These are phyloP conservation scores for Microcebus murinus DNA, from an alignment of 2,113 vertebrate species.

Conservation along the genomic window DNA sequence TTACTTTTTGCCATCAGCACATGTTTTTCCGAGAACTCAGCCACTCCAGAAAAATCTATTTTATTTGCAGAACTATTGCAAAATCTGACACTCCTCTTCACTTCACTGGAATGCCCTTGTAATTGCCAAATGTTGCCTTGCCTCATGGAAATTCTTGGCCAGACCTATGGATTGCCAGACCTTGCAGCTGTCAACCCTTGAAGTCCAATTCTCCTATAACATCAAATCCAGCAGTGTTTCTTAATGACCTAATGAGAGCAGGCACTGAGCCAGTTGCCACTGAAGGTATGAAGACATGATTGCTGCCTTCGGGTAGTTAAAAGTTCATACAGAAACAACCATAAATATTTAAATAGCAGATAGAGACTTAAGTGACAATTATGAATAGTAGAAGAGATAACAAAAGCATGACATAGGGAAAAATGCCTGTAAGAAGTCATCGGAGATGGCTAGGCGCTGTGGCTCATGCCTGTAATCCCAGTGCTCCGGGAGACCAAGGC, in stretches of 20 bases:
- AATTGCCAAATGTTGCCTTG: slow-evolving; percentile 70
- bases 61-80: slow-evolving; percentile 74
- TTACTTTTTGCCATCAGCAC: slow-evolving; percentile 34
- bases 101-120: slow-evolving; percentile 63
- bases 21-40: slow-evolving; percentile 64
- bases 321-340: background rate
- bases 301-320: background rate
- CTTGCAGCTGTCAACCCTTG: slow-evolving; percentile 64
- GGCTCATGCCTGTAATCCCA: too few relatives aligned
- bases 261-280: background rate
- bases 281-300: background rate
- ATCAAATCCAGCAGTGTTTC: slow-evolving; percentile 38
- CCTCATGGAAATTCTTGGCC: slow-evolving; percentile 73
- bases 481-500: too few relatives aligned
- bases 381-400: background rate
- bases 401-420: background rate
- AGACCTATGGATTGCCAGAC: slow-evolving; percentile 67
- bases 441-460: too few relatives aligned
- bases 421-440: background rate
- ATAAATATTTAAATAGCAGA: background rate
- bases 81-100: slow-evolving; percentile 61
- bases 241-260: slow-evolving; percentile 8
- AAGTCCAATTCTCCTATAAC: slow-evolving; percentile 55
- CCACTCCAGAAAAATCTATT: slow-evolving; percentile 68
- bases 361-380: background rate